Percentiles rank a stretch among this genome's conserved stretches.
phyloP scores from a whole-genome alignment of 1,140 invertebrate species.

The Dysdera silvatica region DNA sequence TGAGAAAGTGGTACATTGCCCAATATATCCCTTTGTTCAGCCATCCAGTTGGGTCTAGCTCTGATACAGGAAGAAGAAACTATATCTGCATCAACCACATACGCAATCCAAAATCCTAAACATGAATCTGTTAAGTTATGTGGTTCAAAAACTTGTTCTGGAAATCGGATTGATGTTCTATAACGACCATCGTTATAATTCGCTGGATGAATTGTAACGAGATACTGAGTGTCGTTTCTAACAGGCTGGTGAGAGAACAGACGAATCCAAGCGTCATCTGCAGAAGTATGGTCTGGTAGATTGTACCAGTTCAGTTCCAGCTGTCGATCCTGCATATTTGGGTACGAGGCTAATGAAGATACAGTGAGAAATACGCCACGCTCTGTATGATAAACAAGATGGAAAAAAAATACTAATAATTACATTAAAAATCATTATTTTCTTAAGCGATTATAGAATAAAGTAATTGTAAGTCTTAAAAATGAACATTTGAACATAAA shows the following conservation, averaged over 20 bases:
- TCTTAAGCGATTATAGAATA: too few relatives aligned
- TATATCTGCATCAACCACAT: constrained; percentile 46
- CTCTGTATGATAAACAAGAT: too few relatives aligned
- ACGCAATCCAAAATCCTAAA: constrained; percentile 48
- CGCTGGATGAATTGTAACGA: constrained; percentile 2
- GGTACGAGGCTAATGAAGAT: constrained; percentile 20
- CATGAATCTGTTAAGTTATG: constrained; percentile 35
- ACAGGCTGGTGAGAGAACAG: constrained; percentile 36
- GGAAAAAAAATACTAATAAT: too few relatives aligned
- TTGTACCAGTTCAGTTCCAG: constrained; percentile 36
- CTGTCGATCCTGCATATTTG: constrained; percentile 12
- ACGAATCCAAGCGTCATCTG: constrained; percentile 33
- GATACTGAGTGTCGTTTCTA: constrained; percentile 13
- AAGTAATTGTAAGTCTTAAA: too few relatives aligned
- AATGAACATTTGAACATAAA: too few relatives aligned
- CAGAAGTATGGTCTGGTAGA: neutral
- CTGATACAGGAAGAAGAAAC: constrained; percentile 52
- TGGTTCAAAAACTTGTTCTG: constrained; percentile 3
- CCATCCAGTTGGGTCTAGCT: constrained; percentile 47
- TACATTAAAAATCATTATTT: too few relatives aligned
- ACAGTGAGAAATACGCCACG: constrained; percentile 30
- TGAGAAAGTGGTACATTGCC: constrained; percentile 50
- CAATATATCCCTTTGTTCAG: constrained; percentile 31
- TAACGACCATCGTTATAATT: constrained; percentile 5
- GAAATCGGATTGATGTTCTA: constrained; percentile 26